A percentile compares a stretch with the other conserved stretches of the same genome.
Conservation (phyloP, 2,888 invertebrate genomes). For the Seira ritae region DNA sequence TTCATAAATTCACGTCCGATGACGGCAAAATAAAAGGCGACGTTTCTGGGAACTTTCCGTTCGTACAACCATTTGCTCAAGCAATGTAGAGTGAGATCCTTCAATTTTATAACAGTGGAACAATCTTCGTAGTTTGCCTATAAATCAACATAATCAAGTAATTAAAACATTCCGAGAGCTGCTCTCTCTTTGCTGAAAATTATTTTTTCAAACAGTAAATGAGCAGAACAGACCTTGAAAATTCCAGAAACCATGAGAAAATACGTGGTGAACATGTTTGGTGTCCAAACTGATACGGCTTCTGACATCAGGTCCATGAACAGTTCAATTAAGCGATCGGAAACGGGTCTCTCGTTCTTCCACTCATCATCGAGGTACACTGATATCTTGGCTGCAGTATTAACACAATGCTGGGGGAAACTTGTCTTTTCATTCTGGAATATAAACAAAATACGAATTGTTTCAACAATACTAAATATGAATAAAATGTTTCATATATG, state of each 20-base stretch:
- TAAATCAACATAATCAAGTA: not conserved
- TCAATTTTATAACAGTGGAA: slow-evolving; percentile 23
- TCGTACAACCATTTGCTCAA: slow-evolving; percentile 49
- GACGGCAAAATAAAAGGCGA: slow-evolving; percentile 48
- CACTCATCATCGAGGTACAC: not conserved
- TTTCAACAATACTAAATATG: too few relatives aligned
- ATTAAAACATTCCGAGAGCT: not conserved
- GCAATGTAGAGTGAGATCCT: slow-evolving; percentile 41
- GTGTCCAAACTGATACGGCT: slow-evolving; percentile 8
- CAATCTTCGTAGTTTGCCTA: slow-evolving; percentile 22
- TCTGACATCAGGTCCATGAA: slow-evolving; percentile 47
- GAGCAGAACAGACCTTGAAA: too few relatives aligned
- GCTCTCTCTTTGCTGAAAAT: too few relatives aligned
- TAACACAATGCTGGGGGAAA: slow-evolving; percentile 27
- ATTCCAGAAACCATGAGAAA: slow-evolving; percentile 38
- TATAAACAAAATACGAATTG: not conserved
- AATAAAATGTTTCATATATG: too few relatives aligned
- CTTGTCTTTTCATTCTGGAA: slow-evolving; percentile 14
- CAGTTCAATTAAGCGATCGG: slow-evolving; percentile 25
- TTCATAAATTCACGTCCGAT: slow-evolving; percentile 28
- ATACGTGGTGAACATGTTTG: slow-evolving; percentile 42
- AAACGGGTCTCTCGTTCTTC: not conserved
- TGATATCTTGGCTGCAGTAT: slow-evolving; percentile 30
- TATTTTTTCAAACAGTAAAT: too few relatives aligned
- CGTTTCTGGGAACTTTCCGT: slow-evolving; percentile 36